Percentiles rank a stretch among this genome's conserved stretches.
Evolutionary conservation across 1,140 invertebrate genomes (phyloP).

Genomic region (Drosophila melanogaster): DNA sequence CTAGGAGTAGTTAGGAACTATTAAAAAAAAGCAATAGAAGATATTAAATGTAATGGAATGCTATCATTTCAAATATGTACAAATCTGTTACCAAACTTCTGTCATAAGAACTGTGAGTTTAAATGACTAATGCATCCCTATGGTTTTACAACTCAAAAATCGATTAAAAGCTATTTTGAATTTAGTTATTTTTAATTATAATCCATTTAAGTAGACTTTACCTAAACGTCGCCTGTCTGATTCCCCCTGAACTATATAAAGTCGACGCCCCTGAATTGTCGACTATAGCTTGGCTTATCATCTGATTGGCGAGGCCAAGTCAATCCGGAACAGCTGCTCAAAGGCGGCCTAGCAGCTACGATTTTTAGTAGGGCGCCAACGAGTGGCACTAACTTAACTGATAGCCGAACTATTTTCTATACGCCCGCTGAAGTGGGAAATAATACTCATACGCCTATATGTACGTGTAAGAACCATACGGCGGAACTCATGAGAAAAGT

Average conservation of each 20-base stretch:
- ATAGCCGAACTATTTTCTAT: conserved; percentile 8
- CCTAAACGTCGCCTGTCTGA: too few relatives aligned
- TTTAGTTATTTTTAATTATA: too few relatives aligned
- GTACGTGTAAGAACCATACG: neutral
- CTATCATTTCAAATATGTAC: too few relatives aligned
- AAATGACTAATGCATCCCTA: too few relatives aligned
- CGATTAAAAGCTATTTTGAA: too few relatives aligned
- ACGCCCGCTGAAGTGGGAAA: conserved; percentile 9
- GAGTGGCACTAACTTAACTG: conserved; percentile 17
- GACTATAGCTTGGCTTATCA: conserved; percentile 33
- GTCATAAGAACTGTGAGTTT: too few relatives aligned
- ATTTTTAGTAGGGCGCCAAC: conserved; percentile 7
- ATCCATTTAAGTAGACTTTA: neutral
- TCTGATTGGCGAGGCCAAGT: conserved; percentile 38
- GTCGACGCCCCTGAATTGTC: conserved; percentile 9
- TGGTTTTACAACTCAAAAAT: too few relatives aligned
- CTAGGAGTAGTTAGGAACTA: neutral
- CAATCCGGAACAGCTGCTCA: conserved; percentile 39
- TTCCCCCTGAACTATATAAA: neutral
- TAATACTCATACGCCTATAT: conserved; percentile 28
- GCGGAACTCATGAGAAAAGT: conserved; percentile 28
- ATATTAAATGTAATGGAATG: too few relatives aligned
- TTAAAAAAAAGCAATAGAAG: too few relatives aligned
- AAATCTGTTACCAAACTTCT: too few relatives aligned
- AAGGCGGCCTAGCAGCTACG: conserved; percentile 14